Base-by-base conservation (phyloP, 2,797 vertebrate genomes). In the Momotus momota region DNA sequence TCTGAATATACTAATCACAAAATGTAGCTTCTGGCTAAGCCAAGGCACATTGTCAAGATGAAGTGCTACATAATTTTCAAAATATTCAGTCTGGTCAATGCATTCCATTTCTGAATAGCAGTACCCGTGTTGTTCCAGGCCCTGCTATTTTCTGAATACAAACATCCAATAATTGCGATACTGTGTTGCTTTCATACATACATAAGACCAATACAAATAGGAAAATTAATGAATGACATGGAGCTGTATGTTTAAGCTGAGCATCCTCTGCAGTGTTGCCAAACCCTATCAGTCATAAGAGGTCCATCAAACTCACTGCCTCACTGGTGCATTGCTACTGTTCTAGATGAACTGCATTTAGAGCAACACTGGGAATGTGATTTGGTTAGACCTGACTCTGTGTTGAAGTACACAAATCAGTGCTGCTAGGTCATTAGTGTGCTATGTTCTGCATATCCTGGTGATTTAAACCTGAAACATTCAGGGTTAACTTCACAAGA, bases 1-100 rank as follows among this genome's bases (percentile, higher is more conserved):
- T 62, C 93, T 95, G 55, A 88, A 92, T 85, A 84, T 52, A 73
- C 62, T 80, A 93, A 94, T 92, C 85, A 94, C 57, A 95, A 94
- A 95, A 88, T 33, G 38, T 71, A 93, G 55, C 67, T 94, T 81
- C 88, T 95, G 67, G 52, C 52, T 84, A 82, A 81, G 45, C 52
- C 79, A 58, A 96, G 48, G 52, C 70, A 38, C 58, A 43, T 54
- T 88, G 70, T 95, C 85, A 94, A 90, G 80, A 79, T 70, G 62
- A 91, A 91, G 60, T 57, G 74, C 70, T 90, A 74, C 86, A 88
- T 71, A 74, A 78, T 92, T 88, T 90, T 86, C 64, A 84, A 71
- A 94, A 81, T 35, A 43, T 55, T 82, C 15, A 49, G 23, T 25
- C 70, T 81, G 77, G 60, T 48, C 91, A 67, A 40, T 11, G 3